A percentile compares a stretch with the other conserved stretches of the same genome.
Conservation (phyloP, 1,140 invertebrate genomes). For the Sogatella furcifera region DNA sequence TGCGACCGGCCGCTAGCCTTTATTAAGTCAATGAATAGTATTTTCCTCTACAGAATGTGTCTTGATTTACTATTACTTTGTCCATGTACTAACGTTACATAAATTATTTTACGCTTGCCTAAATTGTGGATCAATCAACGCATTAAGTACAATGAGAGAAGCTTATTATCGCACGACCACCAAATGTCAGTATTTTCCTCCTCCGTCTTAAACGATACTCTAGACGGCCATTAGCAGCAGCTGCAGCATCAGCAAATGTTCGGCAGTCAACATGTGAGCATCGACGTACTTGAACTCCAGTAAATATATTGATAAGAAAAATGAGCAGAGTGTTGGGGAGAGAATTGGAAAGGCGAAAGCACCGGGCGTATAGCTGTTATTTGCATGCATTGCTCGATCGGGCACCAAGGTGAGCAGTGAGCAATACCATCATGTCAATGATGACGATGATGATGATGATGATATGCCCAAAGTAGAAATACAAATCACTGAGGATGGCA, state of each 20-base stretch:
- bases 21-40: background rate
- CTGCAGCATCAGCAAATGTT: background rate
- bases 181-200: constrained; percentile 5
- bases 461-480: constrained; percentile 22
- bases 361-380: constrained; percentile 11
- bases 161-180: no score
- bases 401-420: constrained; percentile 12
- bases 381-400: constrained; percentile 16
- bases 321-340: constrained; percentile 6
- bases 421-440: constrained; percentile 7
- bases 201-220: constrained; percentile 16
- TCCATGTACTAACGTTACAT: background rate
- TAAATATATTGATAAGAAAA: constrained; percentile 15
- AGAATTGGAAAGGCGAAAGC: background rate
- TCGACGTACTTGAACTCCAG: constrained; percentile 14
- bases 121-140: no score
- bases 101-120: background rate
- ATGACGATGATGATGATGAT: constrained; percentile 12
- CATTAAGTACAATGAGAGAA: constrained; percentile 7
- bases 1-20: no score
- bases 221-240: constrained; percentile 6
- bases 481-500: constrained; percentile 26
- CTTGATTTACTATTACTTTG: background rate
- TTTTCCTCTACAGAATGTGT: background rate
- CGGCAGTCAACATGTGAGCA: background rate